phyloP scores from a whole-genome alignment of 2,797 vertebrate genomes.

The Diceros bicornis region DNA sequence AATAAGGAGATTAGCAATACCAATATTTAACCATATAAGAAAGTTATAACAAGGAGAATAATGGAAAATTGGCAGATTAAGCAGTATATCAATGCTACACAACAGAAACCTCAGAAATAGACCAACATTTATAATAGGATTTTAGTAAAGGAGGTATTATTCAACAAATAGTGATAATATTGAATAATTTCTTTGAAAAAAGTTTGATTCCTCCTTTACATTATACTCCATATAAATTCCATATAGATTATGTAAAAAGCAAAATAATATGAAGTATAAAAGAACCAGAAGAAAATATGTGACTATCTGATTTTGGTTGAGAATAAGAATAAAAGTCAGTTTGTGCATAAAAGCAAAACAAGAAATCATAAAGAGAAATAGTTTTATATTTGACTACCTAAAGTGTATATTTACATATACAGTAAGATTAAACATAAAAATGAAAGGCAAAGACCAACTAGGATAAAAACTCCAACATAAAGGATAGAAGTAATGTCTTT shows the following conservation, averaged over 20 bases:
- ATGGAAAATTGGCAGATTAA: conserved; percentile 56
- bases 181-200: background rate
- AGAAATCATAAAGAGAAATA: background rate
- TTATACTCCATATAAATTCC: background rate
- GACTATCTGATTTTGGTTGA: background rate
- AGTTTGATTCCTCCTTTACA: background rate
- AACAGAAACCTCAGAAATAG: conserved; percentile 40
- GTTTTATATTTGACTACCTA: conserved; percentile 19
- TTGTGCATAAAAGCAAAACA: background rate
- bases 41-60: conserved; percentile 27
- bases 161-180: background rate
- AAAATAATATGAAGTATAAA: background rate
- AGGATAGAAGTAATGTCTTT: conserved; percentile 3
- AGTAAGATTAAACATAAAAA: conserved; percentile 37
- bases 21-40: conserved; percentile 54
- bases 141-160: conserved; percentile 37
- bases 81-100: background rate
- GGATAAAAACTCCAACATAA: background rate
- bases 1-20: background rate
- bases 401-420: conserved; percentile 4
- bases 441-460: conserved; percentile 9
- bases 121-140: background rate
- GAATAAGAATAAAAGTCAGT: conserved; percentile 32
- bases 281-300: background rate
- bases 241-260: background rate